These are phyloP conservation scores for Nycticorax nycticorax DNA, from an alignment of 2,113 vertebrate genomes.

Conservation along the genomic window DNA sequence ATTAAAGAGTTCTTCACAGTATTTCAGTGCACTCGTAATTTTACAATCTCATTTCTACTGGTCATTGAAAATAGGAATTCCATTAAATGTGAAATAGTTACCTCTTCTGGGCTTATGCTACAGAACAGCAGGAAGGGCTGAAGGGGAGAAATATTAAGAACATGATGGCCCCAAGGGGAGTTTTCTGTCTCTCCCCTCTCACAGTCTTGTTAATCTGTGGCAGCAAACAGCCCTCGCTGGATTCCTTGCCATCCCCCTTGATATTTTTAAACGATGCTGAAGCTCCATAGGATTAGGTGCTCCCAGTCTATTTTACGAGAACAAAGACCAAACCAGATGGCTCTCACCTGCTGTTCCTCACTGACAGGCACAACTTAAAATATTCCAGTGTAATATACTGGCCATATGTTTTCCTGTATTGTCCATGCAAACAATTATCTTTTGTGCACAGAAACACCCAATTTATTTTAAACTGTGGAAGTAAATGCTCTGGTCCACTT, in stretches of 20 bases:
- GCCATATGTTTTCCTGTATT: neutral
- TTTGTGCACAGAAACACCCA: neutral
- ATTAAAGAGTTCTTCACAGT: neutral
- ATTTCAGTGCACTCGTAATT: neutral
- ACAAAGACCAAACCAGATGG: neutral
- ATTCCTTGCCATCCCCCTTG: neutral
- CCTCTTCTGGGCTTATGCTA: neutral
- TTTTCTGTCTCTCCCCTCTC: neutral
- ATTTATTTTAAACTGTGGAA: slow-evolving; percentile 10
- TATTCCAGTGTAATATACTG: neutral
- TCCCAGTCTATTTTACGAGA: neutral
- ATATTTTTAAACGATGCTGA: neutral
- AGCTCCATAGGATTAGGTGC: neutral
- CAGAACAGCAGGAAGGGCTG: neutral
- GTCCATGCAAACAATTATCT: neutral
- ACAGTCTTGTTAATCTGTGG: neutral
- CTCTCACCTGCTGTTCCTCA: neutral
- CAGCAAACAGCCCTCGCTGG: neutral
- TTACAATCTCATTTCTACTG: neutral
- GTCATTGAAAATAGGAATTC: neutral
- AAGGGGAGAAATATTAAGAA: neutral
- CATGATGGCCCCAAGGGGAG: neutral
- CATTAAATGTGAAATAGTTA: neutral
- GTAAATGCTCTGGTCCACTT: neutral
- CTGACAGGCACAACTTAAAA: neutral